phyloP scores from a whole-genome alignment of 2,113 vertebrate genomes.

The Parotia lawesii region DNA sequence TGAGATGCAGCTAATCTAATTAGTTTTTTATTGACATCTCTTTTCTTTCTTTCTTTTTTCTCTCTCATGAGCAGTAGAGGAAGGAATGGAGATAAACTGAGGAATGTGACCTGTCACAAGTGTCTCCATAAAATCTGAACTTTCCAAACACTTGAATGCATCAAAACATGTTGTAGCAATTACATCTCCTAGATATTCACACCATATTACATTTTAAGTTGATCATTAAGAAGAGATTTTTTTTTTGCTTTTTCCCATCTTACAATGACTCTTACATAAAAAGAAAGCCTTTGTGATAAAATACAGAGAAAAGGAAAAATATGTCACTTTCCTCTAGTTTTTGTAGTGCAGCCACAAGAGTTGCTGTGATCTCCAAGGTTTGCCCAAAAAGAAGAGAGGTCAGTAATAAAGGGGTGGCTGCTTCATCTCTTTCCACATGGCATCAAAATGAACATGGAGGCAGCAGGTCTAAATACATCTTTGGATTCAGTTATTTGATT shows the following conservation, averaged over 20 bases:
- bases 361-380: neutral
- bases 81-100: neutral
- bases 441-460: neutral
- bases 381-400: neutral
- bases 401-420: neutral
- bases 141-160: neutral
- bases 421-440: neutral
- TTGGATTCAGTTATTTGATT: neutral
- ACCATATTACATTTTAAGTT: neutral
- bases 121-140: neutral
- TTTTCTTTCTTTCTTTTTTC: neutral
- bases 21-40: slow-evolving; percentile 20
- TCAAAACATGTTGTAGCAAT: neutral
- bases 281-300: neutral
- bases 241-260: neutral
- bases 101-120: neutral
- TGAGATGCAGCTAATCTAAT: slow-evolving; percentile 59
- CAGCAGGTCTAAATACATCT: neutral
- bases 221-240: neutral
- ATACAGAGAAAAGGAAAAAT: neutral
- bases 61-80: neutral
- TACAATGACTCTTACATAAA: neutral
- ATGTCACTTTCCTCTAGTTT: neutral
- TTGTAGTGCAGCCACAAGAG: neutral
- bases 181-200: neutral